Conservation (phyloP, 2,888 invertebrate genomes). For the Dromius quadrimaculatus region DNA sequence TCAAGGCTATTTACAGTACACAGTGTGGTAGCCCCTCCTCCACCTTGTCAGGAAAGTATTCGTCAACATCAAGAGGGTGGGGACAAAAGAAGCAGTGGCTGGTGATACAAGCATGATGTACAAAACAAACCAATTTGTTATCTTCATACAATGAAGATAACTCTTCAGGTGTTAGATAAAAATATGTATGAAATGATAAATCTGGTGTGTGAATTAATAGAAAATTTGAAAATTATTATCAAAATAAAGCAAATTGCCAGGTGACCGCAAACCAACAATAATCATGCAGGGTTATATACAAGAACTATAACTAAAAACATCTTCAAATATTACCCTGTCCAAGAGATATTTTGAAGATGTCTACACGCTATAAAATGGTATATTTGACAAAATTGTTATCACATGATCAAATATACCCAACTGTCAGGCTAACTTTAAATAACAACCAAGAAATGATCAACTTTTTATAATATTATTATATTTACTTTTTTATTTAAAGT, state of each 20-base stretch:
- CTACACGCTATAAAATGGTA: constrained; percentile 39
- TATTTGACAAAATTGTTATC: constrained; percentile 46
- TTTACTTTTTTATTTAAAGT: constrained; percentile 28
- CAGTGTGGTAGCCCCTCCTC: constrained; percentile 63
- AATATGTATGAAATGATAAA: constrained; percentile 27
- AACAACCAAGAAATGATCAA: neutral
- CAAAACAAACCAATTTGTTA: neutral
- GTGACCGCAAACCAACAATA: constrained; percentile 57
- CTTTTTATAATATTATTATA: neutral
- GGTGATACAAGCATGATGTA: constrained; percentile 18
- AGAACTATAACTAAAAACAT: constrained; percentile 45
- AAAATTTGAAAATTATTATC: constrained; percentile 45
- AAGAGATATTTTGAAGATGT: constrained; percentile 24
- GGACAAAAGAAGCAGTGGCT: constrained; percentile 61
- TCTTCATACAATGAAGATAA: constrained; percentile 11
- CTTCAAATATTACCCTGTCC: constrained; percentile 31
- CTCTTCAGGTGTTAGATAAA: constrained; percentile 35
- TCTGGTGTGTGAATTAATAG: constrained; percentile 20
- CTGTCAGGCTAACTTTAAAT: constrained; percentile 43
- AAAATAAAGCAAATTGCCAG: constrained; percentile 55
- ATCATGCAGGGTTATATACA: constrained; percentile 62
- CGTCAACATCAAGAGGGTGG: constrained; percentile 60
- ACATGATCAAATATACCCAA: constrained; percentile 46
- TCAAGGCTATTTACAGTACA: constrained; percentile 61
- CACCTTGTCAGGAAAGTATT: constrained; percentile 67